Conservation (phyloP, 2,113 vertebrate genomes). For the Speoplatyrhinus poulsoni region DNA sequence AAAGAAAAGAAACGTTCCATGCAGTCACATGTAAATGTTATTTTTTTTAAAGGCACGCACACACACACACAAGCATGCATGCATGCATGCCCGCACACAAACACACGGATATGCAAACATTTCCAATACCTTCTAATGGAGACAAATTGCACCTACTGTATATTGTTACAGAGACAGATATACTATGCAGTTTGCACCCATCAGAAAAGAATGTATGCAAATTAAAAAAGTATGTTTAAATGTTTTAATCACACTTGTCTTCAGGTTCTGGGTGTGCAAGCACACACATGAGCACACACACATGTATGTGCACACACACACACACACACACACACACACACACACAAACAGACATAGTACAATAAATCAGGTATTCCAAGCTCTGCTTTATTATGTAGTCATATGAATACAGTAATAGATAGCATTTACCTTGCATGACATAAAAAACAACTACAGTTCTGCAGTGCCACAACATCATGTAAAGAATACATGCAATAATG, state of each 20-base stretch:
- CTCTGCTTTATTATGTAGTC: neutral
- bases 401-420: neutral
- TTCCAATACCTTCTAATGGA: too few relatives aligned
- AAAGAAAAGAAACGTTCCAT: neutral
- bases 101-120: neutral
- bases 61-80: neutral
- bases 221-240: neutral
- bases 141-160: too few relatives aligned
- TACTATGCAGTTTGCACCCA: too few relatives aligned
- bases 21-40: neutral
- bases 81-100: neutral
- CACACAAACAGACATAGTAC: neutral
- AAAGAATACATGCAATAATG: neutral
- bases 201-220: neutral
- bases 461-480: neutral
- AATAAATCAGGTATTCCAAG: neutral
- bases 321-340: neutral
- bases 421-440: neutral
- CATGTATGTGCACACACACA: constrained; percentile 17
- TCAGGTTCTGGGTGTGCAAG: neutral
- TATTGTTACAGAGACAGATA: too few relatives aligned
- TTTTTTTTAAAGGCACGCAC: neutral
- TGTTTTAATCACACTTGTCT: neutral
- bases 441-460: constrained; percentile 1
- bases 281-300: neutral